Conservation (phyloP, 2,797 vertebrate species). For the Acridotheres tristis region DNA sequence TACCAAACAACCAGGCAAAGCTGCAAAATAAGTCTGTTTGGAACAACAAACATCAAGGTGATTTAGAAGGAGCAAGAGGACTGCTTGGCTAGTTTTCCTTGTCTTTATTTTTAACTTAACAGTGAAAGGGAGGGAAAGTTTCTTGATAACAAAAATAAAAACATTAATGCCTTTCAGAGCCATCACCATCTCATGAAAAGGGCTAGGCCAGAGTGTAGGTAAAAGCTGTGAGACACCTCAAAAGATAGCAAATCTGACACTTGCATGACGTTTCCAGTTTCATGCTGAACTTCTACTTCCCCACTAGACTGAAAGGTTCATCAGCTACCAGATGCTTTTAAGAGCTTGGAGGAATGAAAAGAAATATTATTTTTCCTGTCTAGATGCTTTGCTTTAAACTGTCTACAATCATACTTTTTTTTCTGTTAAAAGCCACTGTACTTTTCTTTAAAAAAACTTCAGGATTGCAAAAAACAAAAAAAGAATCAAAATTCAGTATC, state of each 20-base stretch:
- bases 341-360: neutral
- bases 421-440: neutral
- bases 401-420: neutral
- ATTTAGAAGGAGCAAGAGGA: neutral
- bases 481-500: neutral
- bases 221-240: neutral
- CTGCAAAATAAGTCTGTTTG: neutral
- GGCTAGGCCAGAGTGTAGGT: neutral
- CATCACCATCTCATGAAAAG: neutral
- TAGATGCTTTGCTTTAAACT: neutral
- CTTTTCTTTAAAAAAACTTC: neutral
- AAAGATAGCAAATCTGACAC: neutral
- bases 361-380: neutral
- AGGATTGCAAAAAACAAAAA: neutral
- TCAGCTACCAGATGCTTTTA: neutral
- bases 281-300: neutral
- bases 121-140: neutral
- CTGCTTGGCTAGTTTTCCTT: neutral
- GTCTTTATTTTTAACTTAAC: slow-evolving; percentile 4
- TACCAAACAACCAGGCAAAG: neutral
- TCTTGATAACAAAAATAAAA: slow-evolving; percentile 9
- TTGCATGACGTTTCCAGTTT: neutral
- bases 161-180: neutral
- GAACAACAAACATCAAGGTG: neutral
- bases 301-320: neutral